A percentile compares a stretch with the other conserved stretches of the same genome.
phyloP scores from a whole-genome alignment of 2,888 invertebrate genomes.

The Acanthosoma haemorrhoidale region DNA sequence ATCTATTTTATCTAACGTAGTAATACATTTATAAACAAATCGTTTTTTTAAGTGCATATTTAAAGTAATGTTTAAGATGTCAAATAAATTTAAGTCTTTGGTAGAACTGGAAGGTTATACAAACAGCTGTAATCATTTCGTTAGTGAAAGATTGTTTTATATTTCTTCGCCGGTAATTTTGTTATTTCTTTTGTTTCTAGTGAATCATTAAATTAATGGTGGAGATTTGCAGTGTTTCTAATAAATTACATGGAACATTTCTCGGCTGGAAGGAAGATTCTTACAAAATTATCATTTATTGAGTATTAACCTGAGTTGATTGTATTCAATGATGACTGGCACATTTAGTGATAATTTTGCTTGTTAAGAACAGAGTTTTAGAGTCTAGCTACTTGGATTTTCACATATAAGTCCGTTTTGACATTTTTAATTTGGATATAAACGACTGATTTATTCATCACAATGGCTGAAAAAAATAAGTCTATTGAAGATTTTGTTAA shows the following conservation, averaged over 20 bases:
- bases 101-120: conserved; percentile 6
- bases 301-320: neutral
- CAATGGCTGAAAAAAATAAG: conserved; percentile 18
- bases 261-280: neutral
- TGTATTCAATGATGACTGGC: conserved; percentile 14
- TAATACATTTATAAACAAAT: too few relatives aligned
- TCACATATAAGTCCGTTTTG: too few relatives aligned
- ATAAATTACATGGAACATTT: neutral
- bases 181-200: neutral
- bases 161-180: neutral
- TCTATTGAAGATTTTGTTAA: conserved; percentile 30
- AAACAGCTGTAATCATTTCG: neutral
- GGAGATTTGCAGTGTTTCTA: neutral
- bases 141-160: neutral
- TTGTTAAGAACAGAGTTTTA: neutral
- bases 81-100: neutral
- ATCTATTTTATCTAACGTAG: too few relatives aligned
- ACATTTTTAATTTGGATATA: too few relatives aligned
- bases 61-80: too few relatives aligned
- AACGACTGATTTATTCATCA: neutral
- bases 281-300: neutral
- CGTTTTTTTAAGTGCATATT: too few relatives aligned
- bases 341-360: neutral
- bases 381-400: neutral
- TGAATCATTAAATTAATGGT: neutral